Conservation (phyloP, 2,113 vertebrate genomes). For the Corythaixoides concolor region DNA sequence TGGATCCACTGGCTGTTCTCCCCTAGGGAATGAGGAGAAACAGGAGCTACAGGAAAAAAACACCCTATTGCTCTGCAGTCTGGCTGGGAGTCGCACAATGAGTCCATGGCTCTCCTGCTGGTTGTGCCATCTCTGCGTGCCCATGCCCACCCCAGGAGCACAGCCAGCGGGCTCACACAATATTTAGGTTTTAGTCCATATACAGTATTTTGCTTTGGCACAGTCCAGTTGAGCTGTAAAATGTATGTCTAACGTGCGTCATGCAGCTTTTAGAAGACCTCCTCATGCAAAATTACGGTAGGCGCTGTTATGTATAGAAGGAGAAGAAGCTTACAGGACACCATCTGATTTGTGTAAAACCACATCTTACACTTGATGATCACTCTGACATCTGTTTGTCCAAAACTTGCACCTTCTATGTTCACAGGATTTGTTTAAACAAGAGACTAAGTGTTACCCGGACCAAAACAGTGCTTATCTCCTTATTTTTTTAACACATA, state of each 20-base stretch:
- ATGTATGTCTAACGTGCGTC: background rate
- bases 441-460: background rate
- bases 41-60: slow-evolving; percentile 20
- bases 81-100: accelerated
- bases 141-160: background rate
- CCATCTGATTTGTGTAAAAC: background rate
- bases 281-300: background rate
- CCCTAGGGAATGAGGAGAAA: slow-evolving; percentile 47
- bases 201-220: background rate
- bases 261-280: background rate
- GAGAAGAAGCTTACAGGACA: background rate
- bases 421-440: background rate
- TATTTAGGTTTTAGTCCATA: background rate
- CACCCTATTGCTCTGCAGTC: accelerated
- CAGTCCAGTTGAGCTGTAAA: background rate
- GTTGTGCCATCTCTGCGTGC: accelerated
- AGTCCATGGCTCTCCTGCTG: background rate
- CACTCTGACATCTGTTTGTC: background rate
- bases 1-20: slow-evolving; percentile 47
- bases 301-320: background rate
- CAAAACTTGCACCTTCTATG: background rate
- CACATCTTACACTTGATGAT: background rate
- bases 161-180: accelerated
- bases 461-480: background rate
- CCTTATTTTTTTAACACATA: background rate